These are phyloP conservation scores for Phrynocephalus vlangalii DNA, from an alignment of 2,797 vertebrate species.

Conservation along the genomic window DNA sequence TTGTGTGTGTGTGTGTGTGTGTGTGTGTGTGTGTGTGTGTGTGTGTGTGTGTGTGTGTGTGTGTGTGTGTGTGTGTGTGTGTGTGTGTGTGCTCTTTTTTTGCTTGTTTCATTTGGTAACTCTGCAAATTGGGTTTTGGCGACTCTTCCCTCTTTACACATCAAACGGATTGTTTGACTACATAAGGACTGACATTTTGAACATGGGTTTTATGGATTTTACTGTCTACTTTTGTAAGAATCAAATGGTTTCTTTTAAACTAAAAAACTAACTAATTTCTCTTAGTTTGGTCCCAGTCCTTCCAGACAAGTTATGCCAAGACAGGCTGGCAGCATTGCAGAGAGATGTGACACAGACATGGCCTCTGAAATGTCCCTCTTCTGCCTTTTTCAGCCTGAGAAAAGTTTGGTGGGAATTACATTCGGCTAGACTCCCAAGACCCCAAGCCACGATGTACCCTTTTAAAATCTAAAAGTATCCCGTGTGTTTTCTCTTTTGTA, in stretches of 20 bases:
- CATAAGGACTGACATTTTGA: no score
- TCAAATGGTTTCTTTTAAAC: not conserved
- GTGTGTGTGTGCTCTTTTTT: no score
- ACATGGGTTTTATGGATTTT: not conserved
- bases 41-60: no score
- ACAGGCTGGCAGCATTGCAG: conserved; percentile 50
- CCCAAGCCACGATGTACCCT: conserved; percentile 44
- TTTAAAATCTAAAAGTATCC: conserved; percentile 45
- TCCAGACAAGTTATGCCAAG: conserved; percentile 47
- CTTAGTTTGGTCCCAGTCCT: conserved; percentile 34
- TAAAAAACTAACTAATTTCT: conserved; percentile 9
- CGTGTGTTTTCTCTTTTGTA: not conserved
- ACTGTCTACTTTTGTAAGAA: not conserved
- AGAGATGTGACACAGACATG: conserved; percentile 41
- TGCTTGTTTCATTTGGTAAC: not conserved
- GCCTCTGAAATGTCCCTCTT: conserved; percentile 39
- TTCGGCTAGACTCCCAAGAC: conserved; percentile 58
- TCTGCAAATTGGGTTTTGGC: no score
- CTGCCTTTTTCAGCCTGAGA: conserved; percentile 7
- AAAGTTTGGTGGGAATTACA: conserved; percentile 60
- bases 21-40: no score
- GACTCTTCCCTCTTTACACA: no score
- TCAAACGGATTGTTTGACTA: no score
- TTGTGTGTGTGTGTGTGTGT: no score
- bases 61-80: no score